Evolutionary conservation across 2,888 invertebrate genomes (phyloP), one percentile per base, ranked within the genome.

Genomic region (Diarsia brunnea): DNA sequence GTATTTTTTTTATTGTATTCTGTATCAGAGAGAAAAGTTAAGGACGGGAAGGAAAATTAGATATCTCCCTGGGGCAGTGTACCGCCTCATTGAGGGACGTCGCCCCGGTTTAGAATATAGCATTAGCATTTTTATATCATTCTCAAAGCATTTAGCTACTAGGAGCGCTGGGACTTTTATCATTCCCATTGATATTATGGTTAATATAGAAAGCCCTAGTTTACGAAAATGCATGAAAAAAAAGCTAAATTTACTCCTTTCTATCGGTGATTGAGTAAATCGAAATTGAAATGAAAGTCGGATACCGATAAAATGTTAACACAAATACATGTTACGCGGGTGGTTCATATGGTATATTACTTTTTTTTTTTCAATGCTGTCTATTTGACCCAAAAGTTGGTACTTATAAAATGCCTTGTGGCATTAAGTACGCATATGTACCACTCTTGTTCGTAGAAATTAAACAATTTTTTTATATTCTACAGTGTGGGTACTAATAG

Each of bases 1-100:
- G 78, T 82, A 84, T 85, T 67, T 86, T 76, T 85, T 87, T 88
- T 90, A 89, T 90, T 89, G 84, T 88, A 71, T 82, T 83, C 73
- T 78, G 68, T 87, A 84, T 87, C 76, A 75, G 75, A 78, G 72
- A 80, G 63, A 83, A 75, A 84, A 84, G 73, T 82, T 78, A 69
- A 64, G 76, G 76, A 75, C 76, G 78, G 74, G 82, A 80, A 84
- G 81, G 76, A 75, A 87, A 86, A 89, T 82, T 82, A 80, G 74
- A 85, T 86, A 79, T 74, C 74, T 82, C 81, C 79, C 89, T 81
- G 19, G 82, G 82, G 86, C 78, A 45, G 73, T 69, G 31, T 27
- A 70, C 74, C 61, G 73, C 74, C 68, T 85, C 75, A 66, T 79
- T 88, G 72, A 73, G 58, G 53, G 53, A 58, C 69, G 64, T 69